Evolutionary conservation across 1,140 invertebrate genomes (phyloP).

Genomic region (Ectropis grisescens): DNA sequence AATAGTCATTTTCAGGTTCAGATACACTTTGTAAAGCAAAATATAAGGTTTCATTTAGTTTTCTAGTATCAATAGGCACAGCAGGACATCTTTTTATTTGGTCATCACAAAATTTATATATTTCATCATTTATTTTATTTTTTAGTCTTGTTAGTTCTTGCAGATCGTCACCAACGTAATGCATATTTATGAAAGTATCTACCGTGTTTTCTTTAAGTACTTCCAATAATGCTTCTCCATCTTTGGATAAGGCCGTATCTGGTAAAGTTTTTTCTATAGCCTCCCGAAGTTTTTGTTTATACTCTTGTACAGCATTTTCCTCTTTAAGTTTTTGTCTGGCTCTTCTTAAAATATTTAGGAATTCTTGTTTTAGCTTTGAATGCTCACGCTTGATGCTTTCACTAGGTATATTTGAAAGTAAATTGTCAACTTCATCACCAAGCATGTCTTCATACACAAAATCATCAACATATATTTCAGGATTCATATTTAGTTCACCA

Average conservation of each 20-base stretch:
- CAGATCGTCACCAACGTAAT: constrained; percentile 7
- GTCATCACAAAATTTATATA: constrained; percentile 16
- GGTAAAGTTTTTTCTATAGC: constrained; percentile 15
- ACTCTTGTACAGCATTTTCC: constrained; percentile 11
- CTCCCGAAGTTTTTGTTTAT: constrained; percentile 15
- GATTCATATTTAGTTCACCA: constrained; percentile 19
- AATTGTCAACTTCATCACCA: constrained; percentile 17
- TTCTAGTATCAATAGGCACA: constrained; percentile 7
- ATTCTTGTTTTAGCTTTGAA: constrained; percentile 4
- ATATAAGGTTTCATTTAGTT: constrained; percentile 15
- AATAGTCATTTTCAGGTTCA: constrained; percentile 12
- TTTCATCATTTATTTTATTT: constrained; percentile 9
- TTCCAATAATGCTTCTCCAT: constrained; percentile 16
- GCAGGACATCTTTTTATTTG: constrained; percentile 13
- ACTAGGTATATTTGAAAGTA: constrained; percentile 7
- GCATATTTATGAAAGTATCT: constrained; percentile 21
- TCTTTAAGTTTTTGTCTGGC: constrained; percentile 7
- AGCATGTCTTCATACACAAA: constrained; percentile 16
- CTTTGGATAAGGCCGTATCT: not conserved
- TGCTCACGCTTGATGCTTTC: constrained; percentile 3
- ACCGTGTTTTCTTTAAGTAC: constrained; percentile 17
- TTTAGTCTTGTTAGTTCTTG: constrained; percentile 9
- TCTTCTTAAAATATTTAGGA: constrained; percentile 13
- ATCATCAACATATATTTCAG: constrained; percentile 20
- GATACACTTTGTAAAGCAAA: constrained; percentile 14